phyloP scores from a whole-genome alignment of 2,888 invertebrate species.

The Euzetes globulus region DNA sequence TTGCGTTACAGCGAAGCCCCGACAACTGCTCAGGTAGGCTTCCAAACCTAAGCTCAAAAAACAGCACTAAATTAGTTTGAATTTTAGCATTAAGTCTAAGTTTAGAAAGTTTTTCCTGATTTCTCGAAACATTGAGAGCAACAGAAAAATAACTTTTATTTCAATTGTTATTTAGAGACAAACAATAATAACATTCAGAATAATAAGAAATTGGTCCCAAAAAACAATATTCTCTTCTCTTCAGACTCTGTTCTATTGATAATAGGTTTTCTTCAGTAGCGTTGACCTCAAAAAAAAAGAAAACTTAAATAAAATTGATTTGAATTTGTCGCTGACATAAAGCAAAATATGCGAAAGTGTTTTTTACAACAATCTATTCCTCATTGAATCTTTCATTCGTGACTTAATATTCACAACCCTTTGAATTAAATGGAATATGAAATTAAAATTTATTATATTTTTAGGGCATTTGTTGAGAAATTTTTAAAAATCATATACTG shows the following conservation, averaged over 20 bases:
- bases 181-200: conserved; percentile 1
- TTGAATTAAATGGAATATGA: background rate
- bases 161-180: background rate
- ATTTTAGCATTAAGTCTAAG: background rate
- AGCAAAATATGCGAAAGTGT: conserved; percentile 11
- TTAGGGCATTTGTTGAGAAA: too few relatives aligned
- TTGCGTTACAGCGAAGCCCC: conserved; percentile 39
- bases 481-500: too few relatives aligned
- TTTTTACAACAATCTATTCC: background rate
- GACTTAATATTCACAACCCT: conserved; percentile 11
- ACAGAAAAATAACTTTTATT: background rate
- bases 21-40: background rate
- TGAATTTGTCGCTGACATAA: background rate
- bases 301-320: background rate
- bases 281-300: background rate
- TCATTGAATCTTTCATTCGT: background rate
- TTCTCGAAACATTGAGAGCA: background rate
- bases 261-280: background rate
- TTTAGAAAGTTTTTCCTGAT: background rate
- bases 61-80: too few relatives aligned
- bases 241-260: too few relatives aligned
- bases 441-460: too few relatives aligned
- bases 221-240: background rate
- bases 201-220: background rate
- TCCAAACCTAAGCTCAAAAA: too few relatives aligned